Base-by-base conservation (phyloP, 2,888 invertebrate genomes). In the Lasius platythorax region DNA sequence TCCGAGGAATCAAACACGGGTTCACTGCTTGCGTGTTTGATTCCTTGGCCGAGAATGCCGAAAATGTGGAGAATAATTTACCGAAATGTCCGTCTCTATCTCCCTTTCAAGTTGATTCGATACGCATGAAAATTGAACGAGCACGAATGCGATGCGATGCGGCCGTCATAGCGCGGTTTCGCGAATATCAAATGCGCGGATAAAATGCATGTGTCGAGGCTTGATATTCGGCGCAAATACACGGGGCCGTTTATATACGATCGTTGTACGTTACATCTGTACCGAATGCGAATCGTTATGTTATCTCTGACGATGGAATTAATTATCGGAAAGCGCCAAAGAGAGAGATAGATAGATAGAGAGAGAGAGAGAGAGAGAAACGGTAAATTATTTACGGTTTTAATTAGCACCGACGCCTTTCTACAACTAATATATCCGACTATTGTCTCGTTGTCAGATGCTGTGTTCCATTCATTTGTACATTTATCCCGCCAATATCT, bases 381-480 rank as follows among this genome's bases (percentile, higher is more conserved):
- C 86, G 84, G 89, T 89, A 88, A 91, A 93, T 92, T 93, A 93
- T 93, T 92, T 87, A 87, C 85, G 87, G 79, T 89, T 92, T 91
- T 91, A 92, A 93, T 93, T 91, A 91, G 87, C 89, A 73, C 88
- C 74, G 72, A 75, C 85, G 87, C 83, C 72, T 66, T 86, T 68
- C 84, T 72, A 70, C 74, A 68, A 37, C 81, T 53, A 53, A 53
- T 53, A 53, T 53, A 79, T 74, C 85, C 85, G 87, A 87, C 78
- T 79, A 63, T 86, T 79, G 88, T 76, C 85, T 82, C 73, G 76
- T 82, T 85, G 70, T 53, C 85, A 67, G 50, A 83, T 64, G 58
- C 28, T 68, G 50, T 68, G 50, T 78, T 3, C 11, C 56, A 46
- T 12, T 28, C 18, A 11, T 58, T 40, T 50, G n/a, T 2, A 46